Evolutionary conservation across 1,140 invertebrate genomes (phyloP), one percentile per base, ranked within the genome.

Genomic region (Pogonomyrmex californicus): DNA sequence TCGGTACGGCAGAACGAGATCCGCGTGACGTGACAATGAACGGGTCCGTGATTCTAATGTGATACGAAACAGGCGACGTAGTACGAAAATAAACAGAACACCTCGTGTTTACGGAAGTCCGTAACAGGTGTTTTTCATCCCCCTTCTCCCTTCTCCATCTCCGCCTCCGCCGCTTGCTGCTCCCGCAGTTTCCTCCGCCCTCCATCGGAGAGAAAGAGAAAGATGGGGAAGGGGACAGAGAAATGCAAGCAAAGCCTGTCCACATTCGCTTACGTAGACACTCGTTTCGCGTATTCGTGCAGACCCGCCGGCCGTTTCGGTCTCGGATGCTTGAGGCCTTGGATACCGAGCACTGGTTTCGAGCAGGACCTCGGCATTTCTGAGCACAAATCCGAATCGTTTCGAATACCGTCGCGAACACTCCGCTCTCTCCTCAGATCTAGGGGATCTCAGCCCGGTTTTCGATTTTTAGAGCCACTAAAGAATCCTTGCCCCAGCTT

Each of bases 51-150:
- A 92, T 91, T 88, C 88, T 76, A 86, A 73, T 75, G 54, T 23
- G 77, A 85, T 85, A 90, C 85, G 87, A 91, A 92, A 93, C 91
- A 88, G 91, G 62, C 62, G 47, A 68, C 81, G 78, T 86, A 85
- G 87, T 87, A 91, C 86, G 88, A 91, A 92, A 92, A 93, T 93
- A 92, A 93, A 93, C 85, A 92, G 91, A 92, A 91, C 90, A 85
- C 89, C 88, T 93, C 89, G 87, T 90, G 91, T 93, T 92, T 93
- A 88, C 91, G 86, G 87, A 88, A 86, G 82, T 88, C 86, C 86
- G 91, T 93, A 93, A 93, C 92, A 93, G 92, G 93, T 93, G 93
- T 93, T 93, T 91, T 90, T 90, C 68, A 47, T n/a, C 49, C 70
- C 81, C 30, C 23, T 51, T 38, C 17, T 63, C 14, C 70, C 7